Evolutionary conservation across 2,888 invertebrate species (phyloP).

Genomic region (Lasioglossum calceatum): DNA sequence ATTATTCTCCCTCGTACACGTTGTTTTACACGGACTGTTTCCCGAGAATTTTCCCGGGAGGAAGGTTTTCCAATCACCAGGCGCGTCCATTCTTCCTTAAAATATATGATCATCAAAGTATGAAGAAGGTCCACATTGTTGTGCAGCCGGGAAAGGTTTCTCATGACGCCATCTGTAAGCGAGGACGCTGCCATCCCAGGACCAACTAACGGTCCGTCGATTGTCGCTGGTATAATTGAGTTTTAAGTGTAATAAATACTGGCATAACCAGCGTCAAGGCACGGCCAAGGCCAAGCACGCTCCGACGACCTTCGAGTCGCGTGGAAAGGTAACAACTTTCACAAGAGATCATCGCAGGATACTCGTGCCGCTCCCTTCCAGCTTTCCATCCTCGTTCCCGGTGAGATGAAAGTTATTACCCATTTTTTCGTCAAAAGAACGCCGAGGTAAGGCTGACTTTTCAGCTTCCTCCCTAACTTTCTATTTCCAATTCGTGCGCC

Average conservation of each 20-base stretch:
- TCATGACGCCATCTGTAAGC: not conserved
- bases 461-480: not conserved
- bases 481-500: not conserved
- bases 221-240: slow-evolving; percentile 53
- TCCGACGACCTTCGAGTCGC: slow-evolving; percentile 46
- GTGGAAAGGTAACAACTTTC: slow-evolving; percentile 60
- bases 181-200: slow-evolving; percentile 20
- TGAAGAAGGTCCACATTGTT: not conserved
- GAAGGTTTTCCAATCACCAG: not conserved
- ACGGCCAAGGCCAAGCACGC: slow-evolving; percentile 53
- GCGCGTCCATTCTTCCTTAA: not conserved
- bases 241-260: slow-evolving; percentile 61
- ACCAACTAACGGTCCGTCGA: slow-evolving; percentile 45
- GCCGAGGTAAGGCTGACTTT: not conserved
- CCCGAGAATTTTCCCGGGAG: not conserved
- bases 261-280: slow-evolving; percentile 51
- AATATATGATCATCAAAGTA: slow-evolving; percentile 33
- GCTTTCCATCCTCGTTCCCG: not conserved
- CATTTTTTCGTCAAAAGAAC: not conserved
- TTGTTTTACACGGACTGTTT: not conserved
- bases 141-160: slow-evolving; percentile 11
- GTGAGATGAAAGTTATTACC: slow-evolving; percentile 20
- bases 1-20: too few species aligned
- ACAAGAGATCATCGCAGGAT: slow-evolving; percentile 41
- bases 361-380: slow-evolving; percentile 59